These are phyloP conservation scores for Agriopis marginaria DNA, from an alignment of 2,888 invertebrate genomes.

Conservation along the genomic window DNA sequence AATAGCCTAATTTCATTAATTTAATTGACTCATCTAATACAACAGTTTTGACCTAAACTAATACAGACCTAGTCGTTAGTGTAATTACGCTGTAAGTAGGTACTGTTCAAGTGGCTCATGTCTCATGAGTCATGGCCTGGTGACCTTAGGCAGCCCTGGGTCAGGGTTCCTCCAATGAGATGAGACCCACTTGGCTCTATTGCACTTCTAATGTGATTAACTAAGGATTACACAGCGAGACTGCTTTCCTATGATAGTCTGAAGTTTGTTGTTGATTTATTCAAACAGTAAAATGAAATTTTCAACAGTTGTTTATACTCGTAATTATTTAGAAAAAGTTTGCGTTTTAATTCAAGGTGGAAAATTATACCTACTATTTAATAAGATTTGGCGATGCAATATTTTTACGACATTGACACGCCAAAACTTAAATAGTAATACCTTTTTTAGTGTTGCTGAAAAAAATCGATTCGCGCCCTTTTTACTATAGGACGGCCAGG, in stretches of 20 bases:
- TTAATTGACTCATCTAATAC: slow-evolving; percentile 3
- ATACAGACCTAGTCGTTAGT: slow-evolving; percentile 4
- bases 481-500: no score
- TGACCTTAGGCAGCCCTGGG: slow-evolving; percentile 34
- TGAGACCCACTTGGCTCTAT: slow-evolving; percentile 42
- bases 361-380: no score
- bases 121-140: slow-evolving; percentile 25
- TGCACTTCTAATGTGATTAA: slow-evolving; percentile 43
- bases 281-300: no score
- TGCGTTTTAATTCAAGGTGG: no score
- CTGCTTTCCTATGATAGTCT: background rate
- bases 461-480: no score
- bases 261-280: background rate
- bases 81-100: background rate
- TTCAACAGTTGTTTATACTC: background rate
- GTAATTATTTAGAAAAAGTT: no score
- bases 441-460: no score
- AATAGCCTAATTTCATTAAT: background rate
- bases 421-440: no score
- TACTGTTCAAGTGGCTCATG: background rate
- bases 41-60: background rate
- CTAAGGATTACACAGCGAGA: slow-evolving; percentile 18
- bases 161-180: slow-evolving; percentile 43
- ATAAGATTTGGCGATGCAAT: no score
- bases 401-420: no score